phyloP scores from a whole-genome alignment of 2,113 vertebrate genomes.

The Aptenodytes forsteri region DNA sequence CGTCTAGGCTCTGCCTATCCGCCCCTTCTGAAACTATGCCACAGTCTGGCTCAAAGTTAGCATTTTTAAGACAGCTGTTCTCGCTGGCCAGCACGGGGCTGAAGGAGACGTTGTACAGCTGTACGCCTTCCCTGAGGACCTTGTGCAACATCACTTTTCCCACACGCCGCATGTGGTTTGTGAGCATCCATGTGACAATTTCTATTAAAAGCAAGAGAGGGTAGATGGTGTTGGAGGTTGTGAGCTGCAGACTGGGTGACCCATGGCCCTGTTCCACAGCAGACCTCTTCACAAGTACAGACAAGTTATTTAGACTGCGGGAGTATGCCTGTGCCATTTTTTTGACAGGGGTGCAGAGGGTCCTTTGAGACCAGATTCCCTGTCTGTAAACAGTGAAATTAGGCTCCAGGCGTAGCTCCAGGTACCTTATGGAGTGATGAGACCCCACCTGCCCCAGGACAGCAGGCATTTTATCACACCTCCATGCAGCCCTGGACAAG shows the following conservation, averaged over 20 bases:
- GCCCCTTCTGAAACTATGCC: neutral
- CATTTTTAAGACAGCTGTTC: neutral
- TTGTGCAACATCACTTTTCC: neutral
- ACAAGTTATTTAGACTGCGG: no score
- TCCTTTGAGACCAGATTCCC: neutral
- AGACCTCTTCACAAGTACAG: neutral
- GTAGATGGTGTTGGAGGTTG: neutral
- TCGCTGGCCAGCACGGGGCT: neutral
- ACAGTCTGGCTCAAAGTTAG: neutral
- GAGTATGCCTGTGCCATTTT: neutral
- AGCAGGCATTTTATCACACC: neutral
- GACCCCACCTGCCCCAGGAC: neutral
- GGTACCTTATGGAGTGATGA: neutral
- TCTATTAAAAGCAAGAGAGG: neutral
- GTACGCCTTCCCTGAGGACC: neutral
- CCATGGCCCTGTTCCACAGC: no score
- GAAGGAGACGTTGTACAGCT: neutral
- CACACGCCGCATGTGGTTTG: fast-evolving
- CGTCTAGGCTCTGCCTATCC: neutral
- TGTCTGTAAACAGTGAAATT: no score
- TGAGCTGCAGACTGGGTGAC: no score
- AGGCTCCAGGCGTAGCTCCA: neutral
- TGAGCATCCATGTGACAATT: neutral
- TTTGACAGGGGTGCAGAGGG: no score
- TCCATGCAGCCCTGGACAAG: neutral